Conservation (phyloP, 2,113 vertebrate genomes). For the Pseudorhombus dupliciocellatus region DNA sequence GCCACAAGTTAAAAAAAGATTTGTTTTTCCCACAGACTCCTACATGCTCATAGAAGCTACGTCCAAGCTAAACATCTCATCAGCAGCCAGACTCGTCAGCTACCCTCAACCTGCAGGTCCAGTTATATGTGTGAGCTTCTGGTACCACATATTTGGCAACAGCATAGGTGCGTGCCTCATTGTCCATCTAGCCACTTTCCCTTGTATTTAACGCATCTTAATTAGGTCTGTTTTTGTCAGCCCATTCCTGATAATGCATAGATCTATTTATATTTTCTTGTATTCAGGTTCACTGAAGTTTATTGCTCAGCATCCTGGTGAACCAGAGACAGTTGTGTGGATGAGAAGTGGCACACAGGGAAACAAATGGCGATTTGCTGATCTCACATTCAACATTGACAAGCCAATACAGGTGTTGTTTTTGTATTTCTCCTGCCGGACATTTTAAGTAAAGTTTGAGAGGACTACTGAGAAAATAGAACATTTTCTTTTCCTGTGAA, state of each 20-base stretch:
- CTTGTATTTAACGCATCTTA: too few relatives aligned
- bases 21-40: conserved; percentile 54
- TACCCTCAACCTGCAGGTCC: conserved; percentile 60
- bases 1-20: too few relatives aligned
- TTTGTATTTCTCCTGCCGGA: rapidly evolving
- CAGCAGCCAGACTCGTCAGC: conserved; percentile 75
- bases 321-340: conserved; percentile 74
- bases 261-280: not conserved
- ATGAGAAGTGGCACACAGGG: conserved; percentile 80
- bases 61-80: not conserved
- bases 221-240: not conserved
- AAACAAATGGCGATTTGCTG: conserved; percentile 81
- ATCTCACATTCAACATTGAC: conserved; percentile 75
- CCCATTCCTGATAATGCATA: not conserved
- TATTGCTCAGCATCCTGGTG: conserved; percentile 65
- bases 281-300: conserved; percentile 76
- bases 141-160: conserved; percentile 80
- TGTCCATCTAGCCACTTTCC: not conserved
- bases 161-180: conserved; percentile 70
- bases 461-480: too few relatives aligned
- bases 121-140: conserved; percentile 78
- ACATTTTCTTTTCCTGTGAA: not conserved
- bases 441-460: not conserved
- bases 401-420: conserved; percentile 73
- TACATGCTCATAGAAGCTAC: conserved; percentile 66